phyloP scores from a whole-genome alignment of 2,113 vertebrate species.

The Rana temporaria region DNA sequence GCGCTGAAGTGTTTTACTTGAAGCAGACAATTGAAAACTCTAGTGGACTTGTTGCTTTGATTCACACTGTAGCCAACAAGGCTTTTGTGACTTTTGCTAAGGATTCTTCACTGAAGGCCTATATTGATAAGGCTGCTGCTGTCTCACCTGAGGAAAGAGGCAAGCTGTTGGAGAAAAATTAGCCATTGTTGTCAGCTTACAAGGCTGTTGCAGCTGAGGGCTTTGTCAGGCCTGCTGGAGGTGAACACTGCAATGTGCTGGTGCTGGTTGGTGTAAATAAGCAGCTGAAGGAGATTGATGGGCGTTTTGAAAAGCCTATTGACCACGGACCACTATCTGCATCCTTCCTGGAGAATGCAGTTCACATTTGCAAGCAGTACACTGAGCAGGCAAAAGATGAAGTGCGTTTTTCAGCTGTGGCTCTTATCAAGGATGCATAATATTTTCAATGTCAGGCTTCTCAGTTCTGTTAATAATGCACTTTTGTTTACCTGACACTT shows the following conservation, averaged over 20 bases:
- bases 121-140: conserved; percentile 85
- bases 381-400: conserved; percentile 86
- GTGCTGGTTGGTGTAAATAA: conserved; percentile 88
- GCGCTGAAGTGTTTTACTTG: conserved; percentile 87
- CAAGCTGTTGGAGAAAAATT: conserved; percentile 86
- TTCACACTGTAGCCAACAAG: conserved; percentile 90
- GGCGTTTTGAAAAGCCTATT: conserved; percentile 85
- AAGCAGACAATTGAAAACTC: conserved; percentile 92
- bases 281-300: no score
- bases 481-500: neutral
- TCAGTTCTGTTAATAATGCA: neutral
- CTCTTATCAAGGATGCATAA: conserved; percentile 82
- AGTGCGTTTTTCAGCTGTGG: conserved; percentile 95
- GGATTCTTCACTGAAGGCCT: conserved; percentile 87
- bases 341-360: conserved; percentile 87
- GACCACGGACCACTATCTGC: conserved; percentile 85
- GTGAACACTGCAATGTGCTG: conserved; percentile 95
- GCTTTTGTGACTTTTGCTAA: conserved; percentile 83
- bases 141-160: conserved; percentile 89
- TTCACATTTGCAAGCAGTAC: conserved; percentile 90
- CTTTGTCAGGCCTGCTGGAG: conserved; percentile 87
- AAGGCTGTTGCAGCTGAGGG: conserved; percentile 89
- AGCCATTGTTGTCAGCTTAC: conserved; percentile 86
- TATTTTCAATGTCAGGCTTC: neutral
- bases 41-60: conserved; percentile 90